Conservation (phyloP, 1,140 invertebrate genomes). For the Drosophila sucinea region DNA sequence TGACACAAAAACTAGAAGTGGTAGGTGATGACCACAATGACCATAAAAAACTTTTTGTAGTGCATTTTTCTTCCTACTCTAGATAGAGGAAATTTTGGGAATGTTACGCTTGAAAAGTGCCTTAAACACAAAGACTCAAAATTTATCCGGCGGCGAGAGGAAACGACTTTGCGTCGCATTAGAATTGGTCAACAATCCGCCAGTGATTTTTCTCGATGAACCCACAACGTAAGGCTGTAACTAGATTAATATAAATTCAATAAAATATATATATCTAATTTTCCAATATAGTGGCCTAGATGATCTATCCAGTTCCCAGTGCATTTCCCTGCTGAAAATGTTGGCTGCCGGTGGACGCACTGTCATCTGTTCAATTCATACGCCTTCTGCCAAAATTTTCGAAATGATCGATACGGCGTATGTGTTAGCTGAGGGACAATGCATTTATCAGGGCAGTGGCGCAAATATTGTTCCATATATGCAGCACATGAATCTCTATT, state of each 20-base stretch:
- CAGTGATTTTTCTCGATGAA: conserved; percentile 93
- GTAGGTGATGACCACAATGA: conserved; percentile 84
- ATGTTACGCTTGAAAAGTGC: conserved; percentile 86
- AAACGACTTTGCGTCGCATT: conserved; percentile 96
- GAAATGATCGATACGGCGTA: conserved; percentile 91
- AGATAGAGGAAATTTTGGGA: conserved; percentile 89
- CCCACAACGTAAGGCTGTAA: conserved; percentile 89
- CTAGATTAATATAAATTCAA: not conserved
- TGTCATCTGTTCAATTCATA: conserved; percentile 95
- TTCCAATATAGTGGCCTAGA: conserved; percentile 86
- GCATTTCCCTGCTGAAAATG: conserved; percentile 89
- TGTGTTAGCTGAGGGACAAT: conserved; percentile 89
- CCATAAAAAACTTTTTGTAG: not conserved
- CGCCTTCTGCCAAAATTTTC: conserved; percentile 92
- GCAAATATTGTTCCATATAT: conserved; percentile 89
- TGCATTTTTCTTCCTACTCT: not conserved
- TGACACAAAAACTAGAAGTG: conserved; percentile 87
- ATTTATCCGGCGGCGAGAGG: conserved; percentile 94
- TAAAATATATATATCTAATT: not conserved
- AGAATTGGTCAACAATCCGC: conserved; percentile 97
- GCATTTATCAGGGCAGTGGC: conserved; percentile 89
- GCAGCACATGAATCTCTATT: conserved; percentile 86
- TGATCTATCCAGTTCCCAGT: conserved; percentile 90
- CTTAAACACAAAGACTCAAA: conserved; percentile 88
- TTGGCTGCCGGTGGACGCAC: conserved; percentile 92